Evolutionary conservation across 2,888 invertebrate species (phyloP), one percentile per base, ranked within the genome.

Genomic region (Ennomos quercinarius): DNA sequence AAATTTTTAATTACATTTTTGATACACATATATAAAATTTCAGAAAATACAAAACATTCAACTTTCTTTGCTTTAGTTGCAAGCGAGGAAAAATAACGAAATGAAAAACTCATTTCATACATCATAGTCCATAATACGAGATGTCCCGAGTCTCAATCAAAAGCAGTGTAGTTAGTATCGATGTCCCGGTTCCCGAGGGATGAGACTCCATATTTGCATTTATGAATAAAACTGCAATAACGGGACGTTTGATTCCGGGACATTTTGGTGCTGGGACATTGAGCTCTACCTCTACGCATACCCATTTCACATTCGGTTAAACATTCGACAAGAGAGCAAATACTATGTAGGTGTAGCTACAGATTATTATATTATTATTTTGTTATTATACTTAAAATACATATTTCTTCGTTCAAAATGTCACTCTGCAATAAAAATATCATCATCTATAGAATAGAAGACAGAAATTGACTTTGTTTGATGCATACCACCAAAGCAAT

Each of bases 111-210:
- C 12, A 45, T 57, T 45, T 36, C 12, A 17, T 27, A 27, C 3
- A n/a, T 34, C 17, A 17, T 17, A 17, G 17, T 27, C 27, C 27
- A 8, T 51, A 51, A 41, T 48, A 40, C 12, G 39, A 42, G 27
- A 35, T 11, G 38, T 57, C 34, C 38, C 51, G 17, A 9, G 6
- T 39, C 4, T 13, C 11, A 39, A 34, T 43, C 45, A 8, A 41
- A 27, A 37, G 44, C 36, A 40, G 52, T n/a, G n/a, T 50, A 42
- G 35, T 54, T 54, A 63, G 63, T 52, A 51, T 50, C 58, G 67
- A 67, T 55, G 64, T 62, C 64, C 50, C 61, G 53, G 59, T 61
- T 68, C 69, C 67, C 65, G 52, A 52, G 67, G 64, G 64, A 56
- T 60, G 42, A 8, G 34, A 10, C 27, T 43, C 46, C 8, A 43